These are phyloP conservation scores for Epinephelus coioides DNA, from an alignment of 2,797 vertebrate species.

Conservation along the genomic window DNA sequence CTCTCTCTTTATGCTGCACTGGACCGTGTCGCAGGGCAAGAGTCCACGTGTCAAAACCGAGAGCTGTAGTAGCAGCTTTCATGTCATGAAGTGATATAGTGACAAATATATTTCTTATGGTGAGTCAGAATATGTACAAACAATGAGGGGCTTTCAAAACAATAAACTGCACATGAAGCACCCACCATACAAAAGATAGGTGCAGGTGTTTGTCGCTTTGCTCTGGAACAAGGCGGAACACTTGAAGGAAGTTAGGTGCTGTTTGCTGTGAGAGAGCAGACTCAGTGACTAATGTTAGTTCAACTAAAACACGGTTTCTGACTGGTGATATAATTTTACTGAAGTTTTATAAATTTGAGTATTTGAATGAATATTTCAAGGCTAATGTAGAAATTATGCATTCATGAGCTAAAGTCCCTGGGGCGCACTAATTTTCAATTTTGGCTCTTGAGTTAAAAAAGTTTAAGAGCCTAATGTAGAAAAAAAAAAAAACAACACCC, in stretches of 20 bases:
- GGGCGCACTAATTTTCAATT: not conserved
- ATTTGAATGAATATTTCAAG: not conserved
- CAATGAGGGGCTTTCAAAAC: not conserved
- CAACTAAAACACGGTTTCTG: not conserved
- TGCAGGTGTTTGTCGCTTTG: not conserved
- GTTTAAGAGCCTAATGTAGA: not conserved
- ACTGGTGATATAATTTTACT: not conserved
- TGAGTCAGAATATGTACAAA: not conserved
- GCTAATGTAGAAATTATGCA: slow-evolving; percentile 19
- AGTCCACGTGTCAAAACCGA: not conserved
- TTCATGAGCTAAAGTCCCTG: slow-evolving; percentile 15
- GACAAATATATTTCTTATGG: not conserved
- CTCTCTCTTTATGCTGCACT: not conserved
- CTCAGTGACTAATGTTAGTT: not conserved
- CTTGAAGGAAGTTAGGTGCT: not conserved
- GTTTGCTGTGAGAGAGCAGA: not conserved
- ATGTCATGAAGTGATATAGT: no score
- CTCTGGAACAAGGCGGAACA: not conserved
- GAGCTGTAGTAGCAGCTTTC: no score
- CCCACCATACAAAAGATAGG: not conserved
- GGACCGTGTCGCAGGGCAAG: not conserved
- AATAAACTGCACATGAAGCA: not conserved
- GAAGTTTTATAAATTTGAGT: not conserved
- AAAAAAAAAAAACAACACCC: not conserved
- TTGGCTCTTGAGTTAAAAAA: not conserved